phyloP scores from a whole-genome alignment of 2,888 invertebrate species.

The Nemapogon koenigi region DNA sequence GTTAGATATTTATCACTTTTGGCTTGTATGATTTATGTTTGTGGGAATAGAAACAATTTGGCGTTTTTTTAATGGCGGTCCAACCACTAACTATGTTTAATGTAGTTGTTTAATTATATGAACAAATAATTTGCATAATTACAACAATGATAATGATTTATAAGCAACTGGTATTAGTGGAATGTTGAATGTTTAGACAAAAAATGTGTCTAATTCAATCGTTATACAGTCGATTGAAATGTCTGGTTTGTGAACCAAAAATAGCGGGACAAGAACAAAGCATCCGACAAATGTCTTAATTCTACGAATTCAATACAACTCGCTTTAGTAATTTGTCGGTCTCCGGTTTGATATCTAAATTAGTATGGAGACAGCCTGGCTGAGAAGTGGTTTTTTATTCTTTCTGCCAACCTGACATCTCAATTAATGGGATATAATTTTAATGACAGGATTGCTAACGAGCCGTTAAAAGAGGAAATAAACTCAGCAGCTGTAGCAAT shows the following conservation, averaged over 20 bases:
- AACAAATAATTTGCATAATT: too few species aligned
- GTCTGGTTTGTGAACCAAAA: constrained; percentile 19
- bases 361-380: constrained; percentile 50
- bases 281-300: constrained; percentile 31
- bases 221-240: constrained; percentile 6
- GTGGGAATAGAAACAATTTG: too few species aligned
- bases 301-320: constrained; percentile 41
- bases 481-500: constrained; percentile 1
- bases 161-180: too few species aligned
- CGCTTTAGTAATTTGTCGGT: constrained; percentile 46
- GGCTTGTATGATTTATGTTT: constrained; percentile 6
- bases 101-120: too few species aligned
- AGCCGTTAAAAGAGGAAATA: constrained; percentile 24
- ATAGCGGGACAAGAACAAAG: constrained; percentile 21
- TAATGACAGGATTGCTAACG: constrained; percentile 45
- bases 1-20: constrained; percentile 8
- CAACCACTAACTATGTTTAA: too few species aligned
- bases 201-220: too few species aligned
- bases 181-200: too few species aligned
- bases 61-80: too few species aligned
- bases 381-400: not conserved
- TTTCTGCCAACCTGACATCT: constrained; percentile 42
- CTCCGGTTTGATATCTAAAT: constrained; percentile 56
- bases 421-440: constrained; percentile 56
- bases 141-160: too few species aligned